Conservation (phyloP, 2,888 invertebrate species). For the Monoplex corrugatus region DNA sequence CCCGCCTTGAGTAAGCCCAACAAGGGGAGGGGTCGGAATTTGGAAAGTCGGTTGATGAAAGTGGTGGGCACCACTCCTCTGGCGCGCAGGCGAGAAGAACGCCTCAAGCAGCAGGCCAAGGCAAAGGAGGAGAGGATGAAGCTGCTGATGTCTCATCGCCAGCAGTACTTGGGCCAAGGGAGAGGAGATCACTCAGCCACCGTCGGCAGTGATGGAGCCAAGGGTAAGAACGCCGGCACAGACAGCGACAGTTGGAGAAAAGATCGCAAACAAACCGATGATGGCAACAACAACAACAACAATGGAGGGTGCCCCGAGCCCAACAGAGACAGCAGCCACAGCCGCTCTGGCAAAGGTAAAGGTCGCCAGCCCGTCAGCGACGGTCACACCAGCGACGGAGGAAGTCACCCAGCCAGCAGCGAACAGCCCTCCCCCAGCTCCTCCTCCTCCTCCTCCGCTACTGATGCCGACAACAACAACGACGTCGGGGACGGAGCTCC, state of each 20-base stretch:
- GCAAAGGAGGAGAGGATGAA: constrained; percentile 14
- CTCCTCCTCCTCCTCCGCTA: background rate
- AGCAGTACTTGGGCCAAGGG: too few species aligned
- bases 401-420: background rate
- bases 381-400: background rate
- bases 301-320: background rate
- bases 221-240: background rate
- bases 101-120: background rate
- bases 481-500: background rate
- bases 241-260: background rate
- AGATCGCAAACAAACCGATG: background rate
- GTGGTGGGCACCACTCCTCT: constrained; percentile 3
- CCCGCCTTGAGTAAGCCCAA: background rate
- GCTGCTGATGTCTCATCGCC: background rate
- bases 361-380: background rate
- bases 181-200: background rate
- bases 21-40: background rate
- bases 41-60: background rate
- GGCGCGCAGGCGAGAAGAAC: background rate
- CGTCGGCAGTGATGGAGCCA: background rate
- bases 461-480: background rate
- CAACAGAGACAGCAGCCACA: background rate
- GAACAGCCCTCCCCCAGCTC: background rate
- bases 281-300: background rate
- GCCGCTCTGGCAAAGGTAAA: too few species aligned